A percentile compares a stretch with the other conserved stretches of the same genome.
These are phyloP conservation scores for Brachionus rubens DNA, from an alignment of 1,140 invertebrate genomes.

Conservation along the genomic window DNA sequence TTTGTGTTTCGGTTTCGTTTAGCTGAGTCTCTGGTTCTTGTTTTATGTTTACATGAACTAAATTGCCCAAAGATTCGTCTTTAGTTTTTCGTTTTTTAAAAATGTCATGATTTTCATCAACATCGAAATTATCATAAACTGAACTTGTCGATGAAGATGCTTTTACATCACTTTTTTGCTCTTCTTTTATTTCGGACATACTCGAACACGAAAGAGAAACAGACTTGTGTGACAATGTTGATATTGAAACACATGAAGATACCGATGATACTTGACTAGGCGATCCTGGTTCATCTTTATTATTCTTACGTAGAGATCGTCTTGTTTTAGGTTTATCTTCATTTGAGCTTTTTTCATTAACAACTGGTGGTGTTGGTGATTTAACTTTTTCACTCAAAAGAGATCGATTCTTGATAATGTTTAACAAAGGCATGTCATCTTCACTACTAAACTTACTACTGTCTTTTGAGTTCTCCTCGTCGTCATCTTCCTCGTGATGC, in stretches of 20 bases:
- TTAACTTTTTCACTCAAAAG: neutral
- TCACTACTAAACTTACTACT: conserved; percentile 25
- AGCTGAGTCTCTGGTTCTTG: neutral
- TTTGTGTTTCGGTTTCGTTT: neutral
- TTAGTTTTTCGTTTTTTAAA: neutral
- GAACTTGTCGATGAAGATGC: neutral
- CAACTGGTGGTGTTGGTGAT: neutral
- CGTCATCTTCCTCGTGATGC: neutral
- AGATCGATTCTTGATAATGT: neutral
- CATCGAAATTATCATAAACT: conserved; percentile 16
- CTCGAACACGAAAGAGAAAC: neutral
- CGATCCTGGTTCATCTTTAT: neutral
- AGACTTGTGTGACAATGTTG: conserved; percentile 1
- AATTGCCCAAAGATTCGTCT: neutral
- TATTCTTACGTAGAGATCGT: neutral
- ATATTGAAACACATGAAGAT: neutral
- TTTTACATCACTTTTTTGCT: neutral
- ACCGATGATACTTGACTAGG: neutral
- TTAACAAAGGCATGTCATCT: conserved; percentile 3
- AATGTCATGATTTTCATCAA: neutral
- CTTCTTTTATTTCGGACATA: neutral
- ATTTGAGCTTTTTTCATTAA: neutral
- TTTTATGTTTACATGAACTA: neutral
- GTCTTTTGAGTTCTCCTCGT: neutral
- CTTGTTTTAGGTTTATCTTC: neutral